These are phyloP conservation scores for Smithornis capensis DNA, from an alignment of 2,113 vertebrate genomes.

Conservation along the genomic window DNA sequence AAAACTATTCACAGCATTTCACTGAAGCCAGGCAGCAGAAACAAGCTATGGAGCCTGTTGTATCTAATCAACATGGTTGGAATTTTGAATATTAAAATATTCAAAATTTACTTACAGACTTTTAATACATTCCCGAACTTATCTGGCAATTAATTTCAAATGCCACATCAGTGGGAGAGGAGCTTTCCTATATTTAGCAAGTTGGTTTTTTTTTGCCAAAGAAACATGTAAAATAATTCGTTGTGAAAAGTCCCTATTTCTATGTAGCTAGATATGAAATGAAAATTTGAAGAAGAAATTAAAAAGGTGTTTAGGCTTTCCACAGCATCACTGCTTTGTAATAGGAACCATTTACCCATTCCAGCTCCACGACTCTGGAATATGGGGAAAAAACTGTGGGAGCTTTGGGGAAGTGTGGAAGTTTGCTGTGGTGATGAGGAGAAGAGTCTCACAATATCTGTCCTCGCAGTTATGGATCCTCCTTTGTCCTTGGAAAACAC, in stretches of 20 bases:
- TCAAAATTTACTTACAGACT: not conserved
- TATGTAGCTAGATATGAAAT: not conserved
- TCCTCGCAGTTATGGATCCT: too few relatives aligned
- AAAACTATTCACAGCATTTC: not conserved
- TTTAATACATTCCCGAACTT: not conserved
- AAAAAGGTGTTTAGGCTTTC: not conserved
- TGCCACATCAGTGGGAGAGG: not conserved
- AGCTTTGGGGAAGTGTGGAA: not conserved
- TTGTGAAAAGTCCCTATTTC: not conserved
- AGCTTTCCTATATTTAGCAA: not conserved
- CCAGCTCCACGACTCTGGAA: fast-evolving
- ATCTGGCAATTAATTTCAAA: conserved; percentile 15
- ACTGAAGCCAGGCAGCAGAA: not conserved
- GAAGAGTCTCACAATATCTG: not conserved
- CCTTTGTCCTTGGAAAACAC: not conserved
- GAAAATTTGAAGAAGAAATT: not conserved
- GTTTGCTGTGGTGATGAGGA: not conserved
- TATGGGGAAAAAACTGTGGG: not conserved
- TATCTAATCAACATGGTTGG: not conserved
- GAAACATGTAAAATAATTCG: not conserved
- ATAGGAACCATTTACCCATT: not conserved
- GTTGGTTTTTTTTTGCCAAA: not conserved
- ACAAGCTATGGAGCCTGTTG: not conserved
- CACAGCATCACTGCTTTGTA: fast-evolving
- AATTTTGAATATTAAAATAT: conserved; percentile 23